Percentiles rank a stretch among this genome's conserved stretches.
Conservation (phyloP, 2,113 vertebrate genomes). For the Poeciliopsis occidentalis region DNA sequence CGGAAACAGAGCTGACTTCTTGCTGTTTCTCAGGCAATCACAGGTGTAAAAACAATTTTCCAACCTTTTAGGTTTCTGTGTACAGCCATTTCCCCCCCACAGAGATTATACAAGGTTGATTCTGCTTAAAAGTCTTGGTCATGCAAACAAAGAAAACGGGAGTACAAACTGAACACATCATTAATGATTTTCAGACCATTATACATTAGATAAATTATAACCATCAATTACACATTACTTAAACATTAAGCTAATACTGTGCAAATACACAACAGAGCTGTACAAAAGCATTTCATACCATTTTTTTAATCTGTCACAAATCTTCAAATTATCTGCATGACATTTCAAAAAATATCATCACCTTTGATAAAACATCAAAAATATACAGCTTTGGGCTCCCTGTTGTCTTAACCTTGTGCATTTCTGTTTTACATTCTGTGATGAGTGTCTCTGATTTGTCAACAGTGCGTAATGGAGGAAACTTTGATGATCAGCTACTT, state of each 20-base stretch:
- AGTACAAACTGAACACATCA: constrained; percentile 67
- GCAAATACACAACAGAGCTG: constrained; percentile 74
- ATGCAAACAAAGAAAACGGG: constrained; percentile 67
- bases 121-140: constrained; percentile 74
- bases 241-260: constrained; percentile 82
- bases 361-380: constrained; percentile 66
- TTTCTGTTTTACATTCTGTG: constrained; percentile 75
- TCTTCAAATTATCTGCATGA: constrained; percentile 61
- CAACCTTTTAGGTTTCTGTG: constrained; percentile 69
- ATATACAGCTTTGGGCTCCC: constrained; percentile 68
- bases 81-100: constrained; percentile 65
- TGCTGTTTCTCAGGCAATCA: constrained; percentile 64
- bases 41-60: constrained; percentile 43
- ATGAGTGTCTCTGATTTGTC: constrained; percentile 58
- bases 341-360: constrained; percentile 64
- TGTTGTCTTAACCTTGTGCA: constrained; percentile 73
- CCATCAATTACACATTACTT: constrained; percentile 63
- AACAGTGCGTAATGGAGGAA: constrained; percentile 58
- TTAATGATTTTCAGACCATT: constrained; percentile 63
- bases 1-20: constrained; percentile 77
- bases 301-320: constrained; percentile 57
- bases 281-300: constrained; percentile 70
- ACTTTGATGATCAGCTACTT: constrained; percentile 63
- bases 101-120: constrained; percentile 67
- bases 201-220: constrained; percentile 70